These are phyloP conservation scores for Rousettus leschenaultii DNA, from an alignment of 2,113 vertebrate genomes.

Conservation along the genomic window DNA sequence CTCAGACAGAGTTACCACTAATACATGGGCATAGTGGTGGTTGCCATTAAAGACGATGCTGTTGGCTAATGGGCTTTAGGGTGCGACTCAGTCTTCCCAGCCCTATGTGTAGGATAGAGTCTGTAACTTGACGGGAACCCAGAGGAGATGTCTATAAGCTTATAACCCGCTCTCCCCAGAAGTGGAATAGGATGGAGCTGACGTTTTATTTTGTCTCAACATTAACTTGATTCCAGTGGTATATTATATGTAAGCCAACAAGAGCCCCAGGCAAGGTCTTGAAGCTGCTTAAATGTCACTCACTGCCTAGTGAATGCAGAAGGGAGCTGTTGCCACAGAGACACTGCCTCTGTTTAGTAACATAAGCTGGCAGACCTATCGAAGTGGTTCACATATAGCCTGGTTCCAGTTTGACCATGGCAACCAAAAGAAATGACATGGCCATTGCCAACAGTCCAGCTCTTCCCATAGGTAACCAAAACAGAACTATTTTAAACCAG, in stretches of 20 bases:
- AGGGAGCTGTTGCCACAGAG: neutral
- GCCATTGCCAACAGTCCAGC: neutral
- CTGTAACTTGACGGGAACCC: neutral
- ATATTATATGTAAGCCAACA: neutral
- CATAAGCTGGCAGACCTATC: neutral
- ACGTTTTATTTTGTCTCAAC: neutral
- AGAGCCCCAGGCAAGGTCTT: neutral
- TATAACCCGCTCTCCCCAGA: neutral
- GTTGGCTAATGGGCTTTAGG: neutral
- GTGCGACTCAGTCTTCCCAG: neutral
- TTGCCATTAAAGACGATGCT: accelerated
- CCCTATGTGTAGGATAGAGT: neutral
- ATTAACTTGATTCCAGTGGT: neutral
- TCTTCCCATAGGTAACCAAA: neutral
- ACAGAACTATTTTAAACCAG: neutral
- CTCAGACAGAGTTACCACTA: neutral
- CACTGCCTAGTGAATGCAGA: neutral
- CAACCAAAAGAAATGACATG: neutral
- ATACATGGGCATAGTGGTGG: neutral
- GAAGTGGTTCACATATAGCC: neutral
- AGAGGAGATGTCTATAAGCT: neutral
- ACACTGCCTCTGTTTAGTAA: neutral
- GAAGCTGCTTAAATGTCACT: slow-evolving; percentile 4
- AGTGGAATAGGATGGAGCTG: neutral
- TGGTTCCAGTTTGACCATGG: neutral